phyloP scores from a whole-genome alignment of 1,140 invertebrate genomes.

The Yoshiicerus persimilis region DNA sequence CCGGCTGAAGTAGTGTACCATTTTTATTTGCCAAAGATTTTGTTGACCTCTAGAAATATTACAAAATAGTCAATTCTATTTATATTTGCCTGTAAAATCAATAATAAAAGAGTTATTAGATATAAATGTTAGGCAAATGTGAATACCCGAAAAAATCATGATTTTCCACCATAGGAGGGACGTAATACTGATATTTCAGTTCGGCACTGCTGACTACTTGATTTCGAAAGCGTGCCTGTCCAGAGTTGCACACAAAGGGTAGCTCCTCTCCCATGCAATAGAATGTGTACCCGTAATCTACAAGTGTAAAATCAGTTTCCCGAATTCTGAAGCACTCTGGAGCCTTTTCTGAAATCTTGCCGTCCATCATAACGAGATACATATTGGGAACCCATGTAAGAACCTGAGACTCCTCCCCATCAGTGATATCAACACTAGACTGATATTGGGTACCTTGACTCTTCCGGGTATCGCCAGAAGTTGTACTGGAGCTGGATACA shows the following conservation, averaged over 20 bases:
- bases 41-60: slow-evolving; percentile 22
- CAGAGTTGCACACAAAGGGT: background rate
- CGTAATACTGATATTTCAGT: slow-evolving; percentile 24
- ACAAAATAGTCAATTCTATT: background rate
- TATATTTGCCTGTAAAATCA: background rate
- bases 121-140: background rate
- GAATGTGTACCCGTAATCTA: background rate
- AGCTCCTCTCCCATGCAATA: background rate
- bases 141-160: slow-evolving; percentile 33
- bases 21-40: slow-evolving; percentile 29
- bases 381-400: background rate
- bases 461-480: background rate
- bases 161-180: slow-evolving; percentile 31
- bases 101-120: background rate
- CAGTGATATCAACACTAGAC: background rate
- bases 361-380: background rate
- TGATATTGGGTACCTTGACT: background rate
- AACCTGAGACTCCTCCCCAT: background rate
- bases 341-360: background rate
- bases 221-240: background rate
- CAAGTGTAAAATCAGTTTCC: background rate
- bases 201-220: background rate
- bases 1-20: background rate
- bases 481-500: background rate
- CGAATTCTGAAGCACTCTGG: background rate